phyloP scores from a whole-genome alignment of 2,797 vertebrate genomes.

The Scolopax bukidnonensis region DNA sequence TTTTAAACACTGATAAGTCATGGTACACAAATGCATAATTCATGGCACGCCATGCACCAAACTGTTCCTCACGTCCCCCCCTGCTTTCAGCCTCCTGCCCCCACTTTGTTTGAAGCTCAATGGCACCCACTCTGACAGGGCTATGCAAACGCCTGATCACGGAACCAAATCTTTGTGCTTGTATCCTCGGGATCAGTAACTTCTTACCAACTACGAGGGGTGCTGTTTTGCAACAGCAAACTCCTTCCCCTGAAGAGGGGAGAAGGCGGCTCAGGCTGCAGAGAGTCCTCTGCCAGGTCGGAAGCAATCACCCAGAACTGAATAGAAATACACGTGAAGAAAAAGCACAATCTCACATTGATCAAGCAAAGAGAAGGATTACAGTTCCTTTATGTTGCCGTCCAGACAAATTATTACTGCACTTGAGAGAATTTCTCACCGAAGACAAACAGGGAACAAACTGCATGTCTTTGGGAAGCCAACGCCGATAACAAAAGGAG shows the following conservation, averaged over 20 bases:
- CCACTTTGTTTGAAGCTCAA: neutral
- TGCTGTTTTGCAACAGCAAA: neutral
- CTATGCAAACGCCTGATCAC: neutral
- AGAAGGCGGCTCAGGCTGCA: neutral
- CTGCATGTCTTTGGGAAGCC: neutral
- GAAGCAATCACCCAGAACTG: neutral
- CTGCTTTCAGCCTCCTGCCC: neutral
- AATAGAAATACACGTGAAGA: neutral
- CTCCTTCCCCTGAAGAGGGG: neutral
- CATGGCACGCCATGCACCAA: neutral
- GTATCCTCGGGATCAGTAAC: neutral
- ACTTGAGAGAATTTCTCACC: conserved; percentile 28
- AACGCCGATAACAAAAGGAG: neutral
- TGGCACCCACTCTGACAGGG: neutral
- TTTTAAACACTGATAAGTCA: neutral
- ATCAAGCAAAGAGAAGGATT: conserved; percentile 22
- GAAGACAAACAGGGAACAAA: conserved; percentile 29
- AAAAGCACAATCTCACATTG: neutral
- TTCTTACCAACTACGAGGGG: neutral
- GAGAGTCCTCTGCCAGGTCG: neutral
- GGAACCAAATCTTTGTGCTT: neutral
- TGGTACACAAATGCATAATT: neutral
- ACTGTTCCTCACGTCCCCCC: neutral
- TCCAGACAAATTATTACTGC: conserved; percentile 27
- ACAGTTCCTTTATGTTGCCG: neutral